These are phyloP conservation scores for Drosophila mercatorum DNA, from an alignment of 2,888 invertebrate genomes.

Conservation along the genomic window DNA sequence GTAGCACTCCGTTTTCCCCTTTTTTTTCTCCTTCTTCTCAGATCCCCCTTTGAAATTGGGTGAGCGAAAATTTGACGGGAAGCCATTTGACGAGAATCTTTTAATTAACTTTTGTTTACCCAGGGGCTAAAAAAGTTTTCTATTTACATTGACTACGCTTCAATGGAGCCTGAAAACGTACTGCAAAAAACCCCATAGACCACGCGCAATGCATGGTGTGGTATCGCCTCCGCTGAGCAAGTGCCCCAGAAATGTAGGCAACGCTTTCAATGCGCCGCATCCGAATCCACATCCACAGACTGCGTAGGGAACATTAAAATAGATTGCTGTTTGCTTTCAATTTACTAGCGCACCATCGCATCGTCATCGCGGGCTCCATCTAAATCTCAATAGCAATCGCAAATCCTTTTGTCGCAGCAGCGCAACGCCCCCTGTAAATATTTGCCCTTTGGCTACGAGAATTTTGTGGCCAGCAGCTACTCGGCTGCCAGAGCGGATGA, in stretches of 20 bases:
- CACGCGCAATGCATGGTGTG: conserved; percentile 12
- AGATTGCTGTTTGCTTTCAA: conserved; percentile 77
- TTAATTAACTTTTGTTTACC: conserved; percentile 77
- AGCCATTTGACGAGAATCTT: conserved; percentile 53
- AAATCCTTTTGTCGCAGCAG: conserved; percentile 38
- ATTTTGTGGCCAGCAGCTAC: conserved; percentile 38
- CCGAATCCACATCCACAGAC: conserved; percentile 14
- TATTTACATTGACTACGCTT: conserved; percentile 36
- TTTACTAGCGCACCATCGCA: conserved; percentile 53
- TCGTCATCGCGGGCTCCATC: conserved; percentile 11
- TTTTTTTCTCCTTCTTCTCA: conserved; percentile 3
- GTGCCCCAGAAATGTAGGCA: conserved; percentile 27
- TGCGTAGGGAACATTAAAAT: conserved; percentile 60
- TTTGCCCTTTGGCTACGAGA: conserved; percentile 64
- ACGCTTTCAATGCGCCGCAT: conserved; percentile 34
- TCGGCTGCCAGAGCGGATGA: conserved; percentile 24
- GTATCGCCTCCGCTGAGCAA: not conserved
- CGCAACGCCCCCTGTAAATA: conserved; percentile 52
- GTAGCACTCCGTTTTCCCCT: conserved; percentile 15
- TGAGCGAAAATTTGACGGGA: conserved; percentile 3
- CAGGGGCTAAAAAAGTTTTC: conserved; percentile 53
- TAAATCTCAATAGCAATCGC: conserved; percentile 44
- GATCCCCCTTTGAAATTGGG: conserved; percentile 18
- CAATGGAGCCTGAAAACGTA: conserved; percentile 32
- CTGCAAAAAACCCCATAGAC: conserved; percentile 28